A percentile compares a stretch with the other conserved stretches of the same genome.
Conservation (phyloP, 1,140 invertebrate species). For the Cydia splendana region DNA sequence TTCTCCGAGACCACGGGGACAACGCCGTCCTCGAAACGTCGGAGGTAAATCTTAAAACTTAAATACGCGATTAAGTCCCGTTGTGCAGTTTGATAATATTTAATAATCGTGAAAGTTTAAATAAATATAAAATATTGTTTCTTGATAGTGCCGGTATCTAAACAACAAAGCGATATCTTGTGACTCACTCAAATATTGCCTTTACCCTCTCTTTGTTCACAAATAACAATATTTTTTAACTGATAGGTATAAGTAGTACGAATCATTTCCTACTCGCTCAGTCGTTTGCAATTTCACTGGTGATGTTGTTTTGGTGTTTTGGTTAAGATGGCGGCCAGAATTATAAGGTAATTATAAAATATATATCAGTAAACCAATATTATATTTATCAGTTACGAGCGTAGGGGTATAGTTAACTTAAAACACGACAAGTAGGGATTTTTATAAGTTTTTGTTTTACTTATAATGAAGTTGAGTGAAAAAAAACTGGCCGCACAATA, state of each 20-base stretch:
- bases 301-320: not conserved
- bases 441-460: no score
- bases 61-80: no score
- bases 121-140: not conserved
- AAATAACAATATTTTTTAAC: not conserved
- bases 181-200: not conserved
- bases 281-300: not conserved
- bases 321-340: not conserved
- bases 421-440: no score
- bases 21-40: no score
- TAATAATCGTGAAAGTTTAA: no score
- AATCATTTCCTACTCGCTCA: not conserved
- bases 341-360: not conserved
- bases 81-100: no score
- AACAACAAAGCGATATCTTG: not conserved
- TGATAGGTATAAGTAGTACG: not conserved
- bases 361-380: not conserved
- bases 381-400: no score
- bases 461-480: no score
- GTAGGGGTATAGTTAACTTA: no score
- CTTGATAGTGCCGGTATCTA: constrained; percentile 1
- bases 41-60: no score
- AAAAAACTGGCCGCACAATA: no score
- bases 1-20: no score
- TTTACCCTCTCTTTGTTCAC: not conserved